Evolutionary conservation across 1,140 invertebrate species (phyloP), one percentile per base, ranked within the genome.

Genomic region (Brachystomella parvula): DNA sequence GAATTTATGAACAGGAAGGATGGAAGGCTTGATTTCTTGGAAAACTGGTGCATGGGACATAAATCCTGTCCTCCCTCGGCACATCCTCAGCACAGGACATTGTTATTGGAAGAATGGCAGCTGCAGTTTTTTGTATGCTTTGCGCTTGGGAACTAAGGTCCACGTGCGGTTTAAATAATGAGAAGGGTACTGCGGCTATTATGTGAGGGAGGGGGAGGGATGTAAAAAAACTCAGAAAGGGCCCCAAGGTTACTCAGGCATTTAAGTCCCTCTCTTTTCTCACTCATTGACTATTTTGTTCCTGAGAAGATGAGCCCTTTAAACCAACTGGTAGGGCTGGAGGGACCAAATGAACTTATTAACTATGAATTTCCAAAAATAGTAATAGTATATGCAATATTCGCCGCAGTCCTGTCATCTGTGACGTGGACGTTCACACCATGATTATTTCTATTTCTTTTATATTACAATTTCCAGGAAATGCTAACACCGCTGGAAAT

Each of bases 401-500:
- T 57, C 9, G 12, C 12, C 6, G 53, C 6, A 57, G 24, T 6
- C 12, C 12, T 24, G n/a, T 44, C 9, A 9, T 44, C 39, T 44
- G 9, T 57, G 53, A 15, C 9, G 12, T 28, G 12, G 24, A 28
- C 19, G 6, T 29, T 15, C 28, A 49, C 49, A 47, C 17, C n/a
- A 19, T 12, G 3, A 2, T 35, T 65, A 65, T 60, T 66, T 60
- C 65, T 65, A 60, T 60, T 6, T 24, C 12, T 53, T 17, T 12
- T 12, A 19, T 26, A 15, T 53, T 12, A 12, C 9, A 53, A 53
- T 53, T 76, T 76, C 58, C 71, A 75, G 79, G 76, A 44, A 66
- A 62, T 12, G 81, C 80, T 66, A 86, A 88, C 76, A 86, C 88
- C 75, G 85, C 87, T 74, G 85, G 83, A 31, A 84, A 85, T 76